Evolutionary conservation across 2,797 vertebrate genomes (phyloP).

Genomic region (Tenualosa thibaudeaui): DNA sequence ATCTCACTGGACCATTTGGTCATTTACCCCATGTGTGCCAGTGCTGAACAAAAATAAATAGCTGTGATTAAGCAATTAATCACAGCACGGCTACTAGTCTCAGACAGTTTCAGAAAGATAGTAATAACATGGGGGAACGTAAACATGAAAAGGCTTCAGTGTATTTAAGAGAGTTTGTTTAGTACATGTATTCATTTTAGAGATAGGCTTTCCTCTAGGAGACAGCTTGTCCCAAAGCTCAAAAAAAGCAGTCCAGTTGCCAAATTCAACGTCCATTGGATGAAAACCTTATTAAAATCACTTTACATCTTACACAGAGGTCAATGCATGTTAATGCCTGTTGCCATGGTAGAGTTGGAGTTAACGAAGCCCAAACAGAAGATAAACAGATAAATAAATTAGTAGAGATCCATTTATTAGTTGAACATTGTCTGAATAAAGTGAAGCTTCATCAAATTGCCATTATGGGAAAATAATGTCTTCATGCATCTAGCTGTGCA

Average conservation of each 20-base stretch:
- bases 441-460: neutral
- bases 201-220: constrained; percentile 51
- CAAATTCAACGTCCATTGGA: constrained; percentile 36
- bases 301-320: neutral
- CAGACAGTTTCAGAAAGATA: constrained; percentile 27
- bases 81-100: constrained; percentile 40
- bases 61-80: constrained; percentile 47
- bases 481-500: neutral
- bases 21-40: constrained; percentile 20
- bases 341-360: neutral
- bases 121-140: constrained; percentile 47
- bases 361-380: neutral
- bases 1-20: constrained; percentile 49
- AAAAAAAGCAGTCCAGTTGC: constrained; percentile 55
- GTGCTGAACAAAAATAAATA: constrained; percentile 50
- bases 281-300: neutral
- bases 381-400: neutral
- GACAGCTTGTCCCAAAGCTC: constrained; percentile 59
- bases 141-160: constrained; percentile 40
- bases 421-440: neutral
- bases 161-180: constrained; percentile 57
- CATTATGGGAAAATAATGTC: neutral
- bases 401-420: neutral
- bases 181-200: constrained; percentile 54
- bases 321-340: neutral